Conservation (phyloP, 2,113 vertebrate species). For the Gracilinanus agilis region DNA sequence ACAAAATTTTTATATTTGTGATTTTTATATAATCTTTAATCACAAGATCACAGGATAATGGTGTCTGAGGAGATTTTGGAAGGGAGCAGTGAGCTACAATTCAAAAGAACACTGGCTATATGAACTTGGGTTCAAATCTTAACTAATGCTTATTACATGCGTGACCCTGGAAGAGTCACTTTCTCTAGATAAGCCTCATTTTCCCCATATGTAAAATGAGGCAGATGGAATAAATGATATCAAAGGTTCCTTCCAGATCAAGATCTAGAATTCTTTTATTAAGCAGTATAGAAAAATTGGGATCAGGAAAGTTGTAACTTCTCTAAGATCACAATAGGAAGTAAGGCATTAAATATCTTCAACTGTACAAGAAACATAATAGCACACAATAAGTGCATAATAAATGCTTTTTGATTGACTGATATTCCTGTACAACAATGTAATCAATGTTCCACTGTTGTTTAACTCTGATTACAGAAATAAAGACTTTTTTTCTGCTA, state of each 20-base stretch:
- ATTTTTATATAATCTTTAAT: constrained; percentile 3
- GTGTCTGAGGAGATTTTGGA: neutral
- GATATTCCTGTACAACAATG: constrained; percentile 18
- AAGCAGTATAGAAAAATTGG: neutral
- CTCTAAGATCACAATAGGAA: neutral
- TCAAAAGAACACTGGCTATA: neutral
- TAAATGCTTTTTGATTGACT: neutral
- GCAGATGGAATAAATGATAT: neutral
- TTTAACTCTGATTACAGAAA: constrained; percentile 59
- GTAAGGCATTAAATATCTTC: neutral
- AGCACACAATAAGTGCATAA: neutral
- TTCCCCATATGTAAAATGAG: neutral
- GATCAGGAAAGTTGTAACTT: neutral
- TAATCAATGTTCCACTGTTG: constrained; percentile 49
- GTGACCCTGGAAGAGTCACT: neutral
- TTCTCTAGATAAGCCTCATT: neutral
- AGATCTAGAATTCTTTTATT: neutral
- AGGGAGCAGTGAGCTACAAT: neutral
- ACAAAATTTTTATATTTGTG: constrained; percentile 32
- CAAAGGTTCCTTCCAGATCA: neutral
- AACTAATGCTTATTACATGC: neutral
- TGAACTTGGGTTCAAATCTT: neutral
- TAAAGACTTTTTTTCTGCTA: constrained; percentile 47
- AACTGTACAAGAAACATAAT: neutral
- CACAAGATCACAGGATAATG: neutral